These are phyloP conservation scores for Stegana nigrithorax DNA, from an alignment of 2,888 invertebrate species.

Conservation along the genomic window DNA sequence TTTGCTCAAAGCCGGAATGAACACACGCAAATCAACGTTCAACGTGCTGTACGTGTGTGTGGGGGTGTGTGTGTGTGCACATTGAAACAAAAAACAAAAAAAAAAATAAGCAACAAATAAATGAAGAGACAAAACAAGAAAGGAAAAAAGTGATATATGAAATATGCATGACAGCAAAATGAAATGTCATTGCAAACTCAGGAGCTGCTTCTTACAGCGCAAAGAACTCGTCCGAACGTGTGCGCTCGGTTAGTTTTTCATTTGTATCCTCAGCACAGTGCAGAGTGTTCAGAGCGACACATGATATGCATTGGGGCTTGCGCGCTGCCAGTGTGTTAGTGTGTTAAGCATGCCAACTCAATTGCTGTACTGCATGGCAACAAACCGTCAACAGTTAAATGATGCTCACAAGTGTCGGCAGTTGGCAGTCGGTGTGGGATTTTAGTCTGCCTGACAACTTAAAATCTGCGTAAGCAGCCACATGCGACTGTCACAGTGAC, in stretches of 20 bases:
- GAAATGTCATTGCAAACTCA: slow-evolving; percentile 18
- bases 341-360: neutral
- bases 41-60: no score
- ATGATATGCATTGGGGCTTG: neutral
- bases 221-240: neutral
- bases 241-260: slow-evolving; percentile 19
- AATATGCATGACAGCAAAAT: slow-evolving; percentile 8
- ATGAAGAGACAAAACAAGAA: neutral
- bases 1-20: no score
- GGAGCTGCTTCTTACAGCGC: no score
- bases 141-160: neutral
- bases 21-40: no score
- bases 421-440: no score
- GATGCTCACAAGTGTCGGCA: no score
- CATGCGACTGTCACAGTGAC: slow-evolving; percentile 12
- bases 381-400: no score
- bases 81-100: neutral
- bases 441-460: no score
- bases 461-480: no score
- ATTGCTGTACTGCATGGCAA: no score
- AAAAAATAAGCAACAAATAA: neutral
- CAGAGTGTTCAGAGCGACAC: slow-evolving; percentile 3
- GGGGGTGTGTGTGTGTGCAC: no score
- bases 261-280: neutral
- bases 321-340: neutral